phyloP scores from a whole-genome alignment of 2,797 vertebrate species.

The Chloroceryle inda region DNA sequence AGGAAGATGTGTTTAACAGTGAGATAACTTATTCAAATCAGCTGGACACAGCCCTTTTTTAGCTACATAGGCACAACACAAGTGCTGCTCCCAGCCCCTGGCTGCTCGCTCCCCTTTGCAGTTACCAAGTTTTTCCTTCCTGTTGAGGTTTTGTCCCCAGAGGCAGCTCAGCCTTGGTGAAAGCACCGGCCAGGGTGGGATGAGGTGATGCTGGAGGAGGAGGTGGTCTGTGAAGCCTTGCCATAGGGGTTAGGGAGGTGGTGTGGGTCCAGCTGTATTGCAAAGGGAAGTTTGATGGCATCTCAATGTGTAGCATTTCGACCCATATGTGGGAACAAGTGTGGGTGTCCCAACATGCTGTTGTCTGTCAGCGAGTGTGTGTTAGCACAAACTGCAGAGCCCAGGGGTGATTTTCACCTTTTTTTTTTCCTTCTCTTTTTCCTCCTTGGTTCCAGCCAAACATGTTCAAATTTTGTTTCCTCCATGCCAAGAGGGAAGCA shows the following conservation, averaged over 20 bases:
- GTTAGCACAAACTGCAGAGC: neutral
- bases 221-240: neutral
- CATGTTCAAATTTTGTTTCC: rapidly evolving
- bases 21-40: slow-evolving; percentile 33
- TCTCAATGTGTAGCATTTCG: neutral
- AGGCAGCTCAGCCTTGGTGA: neutral
- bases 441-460: neutral
- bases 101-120: neutral
- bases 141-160: neutral
- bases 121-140: neutral
- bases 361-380: rapidly evolving
- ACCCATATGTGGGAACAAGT: rapidly evolving
- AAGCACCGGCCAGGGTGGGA: neutral
- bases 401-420: neutral
- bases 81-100: neutral
- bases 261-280: neutral
- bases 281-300: neutral
- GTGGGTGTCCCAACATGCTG: neutral
- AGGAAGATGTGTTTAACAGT: slow-evolving; percentile 8
- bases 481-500: neutral
- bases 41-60: neutral
- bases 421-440: neutral
- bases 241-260: neutral
- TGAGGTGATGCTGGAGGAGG: neutral
- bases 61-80: neutral